Evolutionary conservation across 37 sponge, comb jelly and placozoan genomes (phyloP).

Genomic region (Aplysina aerophoba): DNA sequence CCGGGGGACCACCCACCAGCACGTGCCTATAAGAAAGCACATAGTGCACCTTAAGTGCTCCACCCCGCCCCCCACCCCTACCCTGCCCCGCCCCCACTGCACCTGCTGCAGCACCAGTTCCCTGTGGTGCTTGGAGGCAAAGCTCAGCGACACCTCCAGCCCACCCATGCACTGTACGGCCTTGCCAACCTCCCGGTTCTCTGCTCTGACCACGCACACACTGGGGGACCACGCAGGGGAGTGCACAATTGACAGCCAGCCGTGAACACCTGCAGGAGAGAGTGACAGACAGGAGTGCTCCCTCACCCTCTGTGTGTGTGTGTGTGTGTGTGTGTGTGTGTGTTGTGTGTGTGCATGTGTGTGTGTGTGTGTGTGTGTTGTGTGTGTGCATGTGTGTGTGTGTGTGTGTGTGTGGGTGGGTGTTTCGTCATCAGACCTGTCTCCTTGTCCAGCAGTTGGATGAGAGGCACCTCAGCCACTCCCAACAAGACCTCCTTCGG

Average conservation of each 20-base stretch:
- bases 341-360: too few relatives aligned
- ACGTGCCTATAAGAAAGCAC: too few relatives aligned
- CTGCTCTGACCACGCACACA: background rate
- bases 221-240: background rate
- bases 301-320: too few relatives aligned
- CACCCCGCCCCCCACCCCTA: background rate
- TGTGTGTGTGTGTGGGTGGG: too few relatives aligned
- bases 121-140: conserved; percentile 48
- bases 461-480: conserved; percentile 44
- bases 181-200: background rate
- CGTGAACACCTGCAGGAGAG: conserved; percentile 49
- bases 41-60: background rate
- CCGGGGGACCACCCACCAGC: too few relatives aligned
- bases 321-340: too few relatives aligned
- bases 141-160: conserved; percentile 63
- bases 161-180: conserved; percentile 50
- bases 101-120: conserved; percentile 39
- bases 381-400: too few relatives aligned
- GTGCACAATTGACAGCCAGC: conserved; percentile 63
- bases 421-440: conserved; percentile 43
- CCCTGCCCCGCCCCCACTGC: too few relatives aligned
- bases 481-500: conserved; percentile 62
- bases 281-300: too few relatives aligned
- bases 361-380: too few relatives aligned
- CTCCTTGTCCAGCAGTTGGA: conserved; percentile 36